A percentile compares a stretch with the other conserved stretches of the same genome.
Evolutionary conservation across 1,140 invertebrate genomes (phyloP).

Genomic region (Anoplophora glabripennis): DNA sequence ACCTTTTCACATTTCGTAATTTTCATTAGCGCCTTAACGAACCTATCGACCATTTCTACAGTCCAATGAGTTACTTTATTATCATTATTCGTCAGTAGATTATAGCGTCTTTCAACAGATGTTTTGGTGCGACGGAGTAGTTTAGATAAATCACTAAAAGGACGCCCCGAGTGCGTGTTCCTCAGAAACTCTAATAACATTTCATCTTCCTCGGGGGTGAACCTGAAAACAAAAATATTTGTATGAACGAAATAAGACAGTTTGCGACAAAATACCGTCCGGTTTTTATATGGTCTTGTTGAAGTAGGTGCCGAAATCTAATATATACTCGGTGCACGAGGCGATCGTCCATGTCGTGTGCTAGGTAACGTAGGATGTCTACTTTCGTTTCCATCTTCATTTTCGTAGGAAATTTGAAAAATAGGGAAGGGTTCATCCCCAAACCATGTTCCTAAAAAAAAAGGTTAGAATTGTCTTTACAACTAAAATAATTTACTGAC

Average conservation of each 20-base stretch:
- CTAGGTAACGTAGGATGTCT: constrained; percentile 20
- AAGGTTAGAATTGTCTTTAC: not conserved
- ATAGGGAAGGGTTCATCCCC: constrained; percentile 2
- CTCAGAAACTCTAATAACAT: constrained; percentile 16
- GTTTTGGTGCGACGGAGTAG: constrained; percentile 5
- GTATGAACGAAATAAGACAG: not conserved
- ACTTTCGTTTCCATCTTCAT: constrained; percentile 6
- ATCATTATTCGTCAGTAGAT: not conserved
- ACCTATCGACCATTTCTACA: not conserved
- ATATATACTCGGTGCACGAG: constrained; percentile 7
- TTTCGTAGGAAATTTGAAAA: constrained; percentile 5
- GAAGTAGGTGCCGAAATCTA: constrained; percentile 10
- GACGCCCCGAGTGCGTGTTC: not conserved
- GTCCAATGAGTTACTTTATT: constrained; percentile 3
- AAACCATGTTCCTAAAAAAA: constrained; percentile 19
- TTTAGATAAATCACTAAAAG: constrained; percentile 10
- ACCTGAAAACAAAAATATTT: constrained; percentile 12
- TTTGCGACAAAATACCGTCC: not conserved
- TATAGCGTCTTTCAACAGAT: constrained; percentile 11
- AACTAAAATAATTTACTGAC: constrained; percentile 13
- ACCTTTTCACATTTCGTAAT: constrained; percentile 13
- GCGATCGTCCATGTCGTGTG: constrained; percentile 14
- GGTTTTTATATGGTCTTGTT: not conserved
- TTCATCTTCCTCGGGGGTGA: constrained; percentile 15
- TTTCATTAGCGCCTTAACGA: constrained; percentile 12